Conservation (phyloP, 35 echinoderm and acorn worm species). For the Ptychodera flava region DNA sequence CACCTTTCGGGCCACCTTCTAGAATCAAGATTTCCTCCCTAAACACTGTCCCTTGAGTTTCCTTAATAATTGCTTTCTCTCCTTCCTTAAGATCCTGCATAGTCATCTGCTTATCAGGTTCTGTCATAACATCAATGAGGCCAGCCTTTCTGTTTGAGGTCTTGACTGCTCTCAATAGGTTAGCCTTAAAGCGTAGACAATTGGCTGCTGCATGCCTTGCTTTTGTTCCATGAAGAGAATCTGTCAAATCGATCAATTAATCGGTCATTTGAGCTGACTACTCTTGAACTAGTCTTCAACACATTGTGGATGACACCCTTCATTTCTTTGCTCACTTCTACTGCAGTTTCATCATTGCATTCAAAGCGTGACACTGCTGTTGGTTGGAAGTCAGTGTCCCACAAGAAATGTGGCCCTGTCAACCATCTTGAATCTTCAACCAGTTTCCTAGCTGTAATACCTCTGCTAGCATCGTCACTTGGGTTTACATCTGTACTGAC, state of each 20-base stretch:
- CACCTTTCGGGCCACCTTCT: neutral
- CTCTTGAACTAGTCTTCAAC: neutral
- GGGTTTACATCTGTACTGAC: neutral
- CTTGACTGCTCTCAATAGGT: too few relatives aligned
- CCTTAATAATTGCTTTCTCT: neutral
- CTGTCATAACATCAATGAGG: too few relatives aligned
- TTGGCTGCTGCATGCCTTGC: too few relatives aligned
- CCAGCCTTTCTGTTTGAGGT: too few relatives aligned
- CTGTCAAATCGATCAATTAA: neutral
- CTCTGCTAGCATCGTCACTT: neutral
- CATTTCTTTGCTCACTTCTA: neutral
- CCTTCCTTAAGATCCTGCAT: neutral
- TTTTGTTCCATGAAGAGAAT: neutral
- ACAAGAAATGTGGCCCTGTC: constrained; percentile 5
- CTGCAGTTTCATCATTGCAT: neutral
- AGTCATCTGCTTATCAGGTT: neutral
- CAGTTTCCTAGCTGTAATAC: neutral
- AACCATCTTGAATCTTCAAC: neutral
- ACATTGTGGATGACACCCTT: neutral
- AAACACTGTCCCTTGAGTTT: neutral
- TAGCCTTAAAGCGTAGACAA: too few relatives aligned
- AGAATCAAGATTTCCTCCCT: neutral
- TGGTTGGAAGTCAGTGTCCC: neutral
- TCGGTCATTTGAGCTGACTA: neutral
- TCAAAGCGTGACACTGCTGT: too few relatives aligned